A percentile compares a stretch with the other conserved stretches of the same genome.
phyloP scores from a whole-genome alignment of 2,888 invertebrate genomes.

The Cosmopolites sordidus region DNA sequence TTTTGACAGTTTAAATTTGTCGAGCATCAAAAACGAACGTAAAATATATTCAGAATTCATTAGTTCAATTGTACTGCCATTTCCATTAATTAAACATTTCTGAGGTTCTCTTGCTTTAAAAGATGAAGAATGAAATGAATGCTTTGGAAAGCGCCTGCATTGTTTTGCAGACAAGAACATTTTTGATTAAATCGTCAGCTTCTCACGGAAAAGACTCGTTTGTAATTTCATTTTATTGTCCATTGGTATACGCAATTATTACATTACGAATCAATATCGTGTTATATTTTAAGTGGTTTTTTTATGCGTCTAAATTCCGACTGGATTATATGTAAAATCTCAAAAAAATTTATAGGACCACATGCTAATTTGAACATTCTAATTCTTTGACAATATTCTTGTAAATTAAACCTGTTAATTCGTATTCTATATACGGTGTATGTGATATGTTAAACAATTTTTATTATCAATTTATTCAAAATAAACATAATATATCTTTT shows the following conservation, averaged over 20 bases:
- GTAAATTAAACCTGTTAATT: no score
- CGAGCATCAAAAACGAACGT: neutral
- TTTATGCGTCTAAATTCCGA: no score
- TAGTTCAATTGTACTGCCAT: slow-evolving; percentile 5
- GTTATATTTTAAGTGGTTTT: neutral
- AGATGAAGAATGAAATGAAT: neutral
- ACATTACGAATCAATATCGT: neutral
- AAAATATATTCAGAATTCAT: slow-evolving; percentile 1
- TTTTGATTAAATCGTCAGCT: slow-evolving; percentile 7
- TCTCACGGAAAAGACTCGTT: neutral
- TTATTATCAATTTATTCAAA: no score
- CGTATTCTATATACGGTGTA: no score
- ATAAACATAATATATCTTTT: no score
- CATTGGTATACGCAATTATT: neutral
- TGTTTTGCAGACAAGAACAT: slow-evolving; percentile 4
- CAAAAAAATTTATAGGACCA: no score
- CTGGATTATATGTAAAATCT: no score
- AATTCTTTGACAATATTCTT: no score
- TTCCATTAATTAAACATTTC: slow-evolving; percentile 10
- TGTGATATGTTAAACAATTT: no score
- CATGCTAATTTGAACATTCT: no score
- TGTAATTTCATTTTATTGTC: neutral
- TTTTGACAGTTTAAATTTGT: neutral
- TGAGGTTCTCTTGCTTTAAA: neutral
- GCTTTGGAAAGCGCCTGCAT: slow-evolving; percentile 4